A percentile compares a stretch with the other conserved stretches of the same genome.
These are phyloP conservation scores for Plotosus lineatus DNA, from an alignment of 2,113 vertebrate genomes.

Conservation along the genomic window DNA sequence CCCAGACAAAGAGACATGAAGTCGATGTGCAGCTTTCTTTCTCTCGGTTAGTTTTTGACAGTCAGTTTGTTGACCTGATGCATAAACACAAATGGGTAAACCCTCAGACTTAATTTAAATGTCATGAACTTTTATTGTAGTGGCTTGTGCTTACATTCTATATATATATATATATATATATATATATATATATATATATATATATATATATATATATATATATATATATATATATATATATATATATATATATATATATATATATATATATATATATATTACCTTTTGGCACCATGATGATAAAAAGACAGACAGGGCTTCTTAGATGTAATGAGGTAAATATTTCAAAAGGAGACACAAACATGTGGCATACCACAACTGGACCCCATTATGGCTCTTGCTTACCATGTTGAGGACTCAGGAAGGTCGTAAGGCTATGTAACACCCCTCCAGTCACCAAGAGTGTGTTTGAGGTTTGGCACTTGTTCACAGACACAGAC, in stretches of 20 bases:
- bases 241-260: too few relatives aligned
- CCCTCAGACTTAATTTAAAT: background rate
- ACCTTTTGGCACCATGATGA: background rate
- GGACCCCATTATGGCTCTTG: constrained; percentile 49
- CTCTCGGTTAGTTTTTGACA: background rate
- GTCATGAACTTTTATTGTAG: background rate
- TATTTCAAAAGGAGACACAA: constrained; percentile 51
- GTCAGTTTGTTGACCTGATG: background rate
- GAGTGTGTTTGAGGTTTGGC: constrained; percentile 53
- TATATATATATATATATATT: constrained; percentile 10
- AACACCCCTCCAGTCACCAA: constrained; percentile 23
- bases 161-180: too few relatives aligned
- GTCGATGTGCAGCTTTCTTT: background rate
- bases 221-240: too few relatives aligned
- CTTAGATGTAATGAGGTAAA: constrained; percentile 45
- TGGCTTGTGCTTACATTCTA: too few relatives aligned
- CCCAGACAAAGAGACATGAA: background rate
- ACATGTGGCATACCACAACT: constrained; percentile 56
- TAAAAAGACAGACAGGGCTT: constrained; percentile 30
- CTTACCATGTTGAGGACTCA: constrained; percentile 57
- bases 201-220: too few relatives aligned
- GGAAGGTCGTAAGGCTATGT: constrained; percentile 39
- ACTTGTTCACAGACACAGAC: constrained; percentile 19
- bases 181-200: too few relatives aligned
- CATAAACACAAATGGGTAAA: background rate